Evolutionary conservation across 2,113 vertebrate genomes (phyloP), one percentile per base, ranked within the genome.

Genomic region (Notarius lentiginosus): DNA sequence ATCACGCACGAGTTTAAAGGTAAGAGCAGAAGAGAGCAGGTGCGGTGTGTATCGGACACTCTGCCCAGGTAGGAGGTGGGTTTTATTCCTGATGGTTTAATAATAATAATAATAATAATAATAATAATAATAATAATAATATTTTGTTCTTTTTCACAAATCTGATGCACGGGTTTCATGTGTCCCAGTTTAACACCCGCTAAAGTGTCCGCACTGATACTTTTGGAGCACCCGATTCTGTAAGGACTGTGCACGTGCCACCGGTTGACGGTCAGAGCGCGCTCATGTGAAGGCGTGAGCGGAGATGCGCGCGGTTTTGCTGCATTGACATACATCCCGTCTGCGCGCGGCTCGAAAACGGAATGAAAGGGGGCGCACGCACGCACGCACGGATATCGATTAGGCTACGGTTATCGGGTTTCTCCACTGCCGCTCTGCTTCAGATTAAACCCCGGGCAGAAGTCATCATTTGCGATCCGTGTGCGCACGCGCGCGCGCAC

Each of bases 1-100:
- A 84, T 86, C 86, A 89, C 83, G 89, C 86, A 87, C 90, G 86
- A 88, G 86, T 90, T 86, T 88, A 79, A 91, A 90, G 91, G 90
- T 92, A 89, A 89, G 89, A 68, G 5, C 56, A 61, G 61, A 83
- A n/a, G 41, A 41, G 41, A 41, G 4, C 84, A 75, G 51, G 77
- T 87, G 85, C 81, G 55, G 15, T 2, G 8, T 34, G 30, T 24
- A 9, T 41, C 60, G 30, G 51, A 58, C 68, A 86, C 82, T 83
- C 84, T 77, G 61, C n/a, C 70, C 24, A 30, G 66, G n/a, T 73
- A 58, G 49, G 79, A 86, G 86, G 30, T 53, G 34, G 73, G 10
- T 34, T 34, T 60, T 47, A 76, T 76, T n/a, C 41, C 34, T 49
- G 20, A 2, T 14, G 15, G 2, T 41, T 17, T 15, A 5, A 30